A percentile compares a stretch with the other conserved stretches of the same genome.
phyloP scores from a whole-genome alignment of 2,113 vertebrate genomes.

The Corvus moneduloides region DNA sequence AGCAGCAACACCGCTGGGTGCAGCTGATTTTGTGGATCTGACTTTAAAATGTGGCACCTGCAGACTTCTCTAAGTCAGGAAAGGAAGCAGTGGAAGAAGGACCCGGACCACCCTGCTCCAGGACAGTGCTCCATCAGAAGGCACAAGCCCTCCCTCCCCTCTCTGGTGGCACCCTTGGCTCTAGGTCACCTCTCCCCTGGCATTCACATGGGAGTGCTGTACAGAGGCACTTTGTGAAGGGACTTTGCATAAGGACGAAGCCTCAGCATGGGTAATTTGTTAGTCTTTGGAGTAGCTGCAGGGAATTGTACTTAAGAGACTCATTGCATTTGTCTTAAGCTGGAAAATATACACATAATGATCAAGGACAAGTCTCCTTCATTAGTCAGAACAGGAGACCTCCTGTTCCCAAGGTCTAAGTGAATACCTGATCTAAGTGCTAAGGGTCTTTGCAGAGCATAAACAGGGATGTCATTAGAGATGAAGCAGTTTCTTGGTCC shows the following conservation, averaged over 20 bases:
- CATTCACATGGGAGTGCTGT: neutral
- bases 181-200: neutral
- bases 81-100: neutral
- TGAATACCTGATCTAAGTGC: neutral
- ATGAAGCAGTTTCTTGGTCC: neutral
- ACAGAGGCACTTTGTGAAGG: neutral
- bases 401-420: neutral
- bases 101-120: neutral
- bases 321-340: neutral
- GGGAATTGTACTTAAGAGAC: neutral
- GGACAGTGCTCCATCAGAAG: rapidly evolving
- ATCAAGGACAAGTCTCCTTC: neutral
- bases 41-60: neutral
- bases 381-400: neutral
- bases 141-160: neutral
- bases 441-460: neutral
- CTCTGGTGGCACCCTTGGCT: neutral
- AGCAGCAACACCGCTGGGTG: neutral
- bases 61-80: neutral
- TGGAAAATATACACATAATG: neutral
- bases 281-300: neutral
- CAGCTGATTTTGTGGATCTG: neutral
- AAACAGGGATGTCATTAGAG: neutral
- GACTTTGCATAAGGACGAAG: neutral
- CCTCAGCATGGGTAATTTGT: neutral